Evolutionary conservation across 1,140 invertebrate genomes (phyloP).

Genomic region (Tetramorium parvispinum): DNA sequence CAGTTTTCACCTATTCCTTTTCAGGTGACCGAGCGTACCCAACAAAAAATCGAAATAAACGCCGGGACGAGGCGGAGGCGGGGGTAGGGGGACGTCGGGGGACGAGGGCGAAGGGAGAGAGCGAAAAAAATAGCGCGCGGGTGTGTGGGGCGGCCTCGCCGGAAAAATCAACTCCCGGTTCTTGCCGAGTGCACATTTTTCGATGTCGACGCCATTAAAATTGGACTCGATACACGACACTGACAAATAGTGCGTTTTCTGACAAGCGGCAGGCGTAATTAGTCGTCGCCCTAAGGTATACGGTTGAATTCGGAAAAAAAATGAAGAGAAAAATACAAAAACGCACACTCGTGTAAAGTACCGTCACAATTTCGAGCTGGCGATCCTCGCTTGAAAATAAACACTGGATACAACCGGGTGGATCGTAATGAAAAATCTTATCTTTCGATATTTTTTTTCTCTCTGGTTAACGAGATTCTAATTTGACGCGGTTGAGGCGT

Average conservation of each 20-base stretch:
- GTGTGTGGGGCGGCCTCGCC: conserved; percentile 21
- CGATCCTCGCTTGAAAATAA: not conserved
- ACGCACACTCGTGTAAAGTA: not conserved
- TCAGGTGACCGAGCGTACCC: conserved; percentile 63
- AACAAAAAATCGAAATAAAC: conserved; percentile 64
- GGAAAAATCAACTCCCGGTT: conserved; percentile 69
- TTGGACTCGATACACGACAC: conserved; percentile 38
- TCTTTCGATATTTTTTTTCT: not conserved
- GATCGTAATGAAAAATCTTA: not conserved
- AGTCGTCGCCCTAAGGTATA: conserved; percentile 31
- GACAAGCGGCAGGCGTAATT: conserved; percentile 32
- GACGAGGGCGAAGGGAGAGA: not conserved
- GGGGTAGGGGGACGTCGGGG: not conserved
- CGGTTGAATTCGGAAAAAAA: not conserved
- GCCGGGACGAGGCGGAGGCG: not conserved
- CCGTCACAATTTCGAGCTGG: not conserved
- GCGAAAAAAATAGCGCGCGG: conserved; percentile 55
- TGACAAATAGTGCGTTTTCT: conserved; percentile 37
- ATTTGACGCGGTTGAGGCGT: not conserved
- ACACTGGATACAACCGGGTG: not conserved
- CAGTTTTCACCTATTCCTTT: conserved; percentile 79
- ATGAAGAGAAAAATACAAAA: not conserved
- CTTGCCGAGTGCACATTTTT: conserved; percentile 51
- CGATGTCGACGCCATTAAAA: conserved; percentile 53
- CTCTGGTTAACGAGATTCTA: not conserved